phyloP scores from a whole-genome alignment of 2,797 vertebrate genomes.

The Bryconaethiops microstoma region DNA sequence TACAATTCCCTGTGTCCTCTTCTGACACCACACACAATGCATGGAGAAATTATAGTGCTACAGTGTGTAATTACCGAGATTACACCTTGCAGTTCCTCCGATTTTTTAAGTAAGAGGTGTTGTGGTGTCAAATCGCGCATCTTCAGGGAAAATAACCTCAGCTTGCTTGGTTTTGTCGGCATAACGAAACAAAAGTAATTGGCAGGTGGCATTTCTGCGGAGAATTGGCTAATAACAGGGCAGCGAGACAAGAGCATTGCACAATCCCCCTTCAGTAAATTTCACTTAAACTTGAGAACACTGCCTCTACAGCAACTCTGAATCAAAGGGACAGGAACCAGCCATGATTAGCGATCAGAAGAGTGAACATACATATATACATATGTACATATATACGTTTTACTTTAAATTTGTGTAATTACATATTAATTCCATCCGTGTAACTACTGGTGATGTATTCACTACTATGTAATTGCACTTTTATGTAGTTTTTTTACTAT shows the following conservation, averaged over 20 bases:
- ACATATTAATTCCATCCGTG: no score
- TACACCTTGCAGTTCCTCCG: constrained; percentile 29
- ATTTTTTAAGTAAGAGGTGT: constrained; percentile 43
- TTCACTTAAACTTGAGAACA: background rate
- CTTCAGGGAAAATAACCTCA: constrained; percentile 31
- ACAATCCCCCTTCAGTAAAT: background rate
- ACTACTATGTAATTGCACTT: no score
- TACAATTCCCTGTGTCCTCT: constrained; percentile 23
- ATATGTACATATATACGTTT: no score
- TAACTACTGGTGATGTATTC: no score
- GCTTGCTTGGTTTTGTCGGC: constrained; percentile 3
- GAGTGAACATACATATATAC: no score
- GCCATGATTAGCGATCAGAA: no score
- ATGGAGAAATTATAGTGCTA: constrained; percentile 10
- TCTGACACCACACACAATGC: constrained; percentile 34
- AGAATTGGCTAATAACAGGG: constrained; percentile 12
- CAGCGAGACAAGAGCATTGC: background rate
- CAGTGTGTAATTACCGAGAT: constrained; percentile 43
- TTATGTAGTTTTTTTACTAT: no score
- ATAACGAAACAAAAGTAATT: constrained; percentile 9
- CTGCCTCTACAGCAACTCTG: background rate
- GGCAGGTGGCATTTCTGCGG: constrained; percentile 3
- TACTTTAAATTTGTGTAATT: no score
- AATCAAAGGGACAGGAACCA: background rate
- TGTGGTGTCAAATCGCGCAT: constrained; percentile 16